Evolutionary conservation across 2,113 vertebrate genomes (phyloP).

Genomic region (Globicephala melas): DNA sequence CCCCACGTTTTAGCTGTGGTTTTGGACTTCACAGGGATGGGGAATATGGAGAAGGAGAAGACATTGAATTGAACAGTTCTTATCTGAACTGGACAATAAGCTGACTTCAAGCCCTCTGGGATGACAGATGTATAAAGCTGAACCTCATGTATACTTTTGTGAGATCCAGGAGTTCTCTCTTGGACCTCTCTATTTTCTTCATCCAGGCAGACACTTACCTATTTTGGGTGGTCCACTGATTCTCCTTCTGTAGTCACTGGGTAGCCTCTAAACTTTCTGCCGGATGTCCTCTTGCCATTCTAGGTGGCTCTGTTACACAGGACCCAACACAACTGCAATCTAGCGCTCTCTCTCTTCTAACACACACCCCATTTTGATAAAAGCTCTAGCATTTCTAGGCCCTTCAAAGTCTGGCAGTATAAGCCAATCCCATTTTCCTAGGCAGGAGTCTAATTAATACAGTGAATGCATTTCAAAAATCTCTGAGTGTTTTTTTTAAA

Average conservation of each 20-base stretch:
- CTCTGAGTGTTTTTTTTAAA: background rate
- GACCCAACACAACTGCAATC: background rate
- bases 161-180: background rate
- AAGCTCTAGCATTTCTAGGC: background rate
- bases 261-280: background rate
- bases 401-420: background rate
- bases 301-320: background rate
- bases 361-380: background rate
- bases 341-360: background rate
- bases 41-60: background rate
- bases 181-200: background rate
- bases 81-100: background rate
- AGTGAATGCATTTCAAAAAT: background rate
- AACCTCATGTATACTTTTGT: background rate
- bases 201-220: background rate
- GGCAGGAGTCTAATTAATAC: background rate
- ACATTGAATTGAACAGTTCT: background rate
- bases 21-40: background rate
- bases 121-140: background rate
- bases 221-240: background rate
- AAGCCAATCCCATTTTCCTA: background rate
- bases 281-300: background rate
- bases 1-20: background rate
- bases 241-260: background rate
- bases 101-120: background rate